Evolutionary conservation across 2,113 vertebrate genomes (phyloP).

Genomic region (Brachypteracias leptosomus): DNA sequence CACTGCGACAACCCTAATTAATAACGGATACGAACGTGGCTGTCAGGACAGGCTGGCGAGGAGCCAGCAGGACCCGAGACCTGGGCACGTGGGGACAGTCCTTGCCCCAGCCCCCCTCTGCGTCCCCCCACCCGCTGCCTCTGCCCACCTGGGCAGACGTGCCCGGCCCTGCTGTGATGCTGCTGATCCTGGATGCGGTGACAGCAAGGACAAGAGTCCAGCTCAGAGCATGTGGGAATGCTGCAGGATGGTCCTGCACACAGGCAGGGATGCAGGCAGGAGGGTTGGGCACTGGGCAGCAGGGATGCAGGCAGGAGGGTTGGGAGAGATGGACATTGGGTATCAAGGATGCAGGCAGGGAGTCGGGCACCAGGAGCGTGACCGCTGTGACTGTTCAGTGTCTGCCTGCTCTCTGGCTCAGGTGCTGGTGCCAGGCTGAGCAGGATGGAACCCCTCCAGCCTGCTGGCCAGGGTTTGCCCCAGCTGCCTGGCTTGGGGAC

Average conservation of each 20-base stretch:
- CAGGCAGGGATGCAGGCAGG: neutral
- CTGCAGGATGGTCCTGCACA: neutral
- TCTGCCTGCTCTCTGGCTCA: neutral
- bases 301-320: neutral
- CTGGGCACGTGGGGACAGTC: neutral
- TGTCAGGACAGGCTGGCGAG: conserved; percentile 33
- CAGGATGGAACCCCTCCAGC: neutral
- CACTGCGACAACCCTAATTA: conserved; percentile 64
- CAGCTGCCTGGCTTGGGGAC: neutral
- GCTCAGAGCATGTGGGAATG: neutral
- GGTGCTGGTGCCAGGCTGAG: rapidly evolving
- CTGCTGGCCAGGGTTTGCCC: neutral
- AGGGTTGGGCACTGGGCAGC: no score
- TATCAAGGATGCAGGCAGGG: neutral
- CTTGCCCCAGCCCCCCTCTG: rapidly evolving
- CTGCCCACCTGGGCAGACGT: neutral
- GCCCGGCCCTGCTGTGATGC: rapidly evolving
- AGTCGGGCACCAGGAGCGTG: rapidly evolving
- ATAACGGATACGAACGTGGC: conserved; percentile 56
- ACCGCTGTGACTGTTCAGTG: rapidly evolving
- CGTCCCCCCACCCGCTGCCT: rapidly evolving
- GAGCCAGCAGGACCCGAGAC: neutral
- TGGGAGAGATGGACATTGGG: neutral
- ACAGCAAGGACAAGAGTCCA: neutral
- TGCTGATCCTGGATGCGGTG: neutral